A percentile compares a stretch with the other conserved stretches of the same genome.
Conservation (phyloP, 2,113 vertebrate genomes). For the Dissostichus mawsoni region DNA sequence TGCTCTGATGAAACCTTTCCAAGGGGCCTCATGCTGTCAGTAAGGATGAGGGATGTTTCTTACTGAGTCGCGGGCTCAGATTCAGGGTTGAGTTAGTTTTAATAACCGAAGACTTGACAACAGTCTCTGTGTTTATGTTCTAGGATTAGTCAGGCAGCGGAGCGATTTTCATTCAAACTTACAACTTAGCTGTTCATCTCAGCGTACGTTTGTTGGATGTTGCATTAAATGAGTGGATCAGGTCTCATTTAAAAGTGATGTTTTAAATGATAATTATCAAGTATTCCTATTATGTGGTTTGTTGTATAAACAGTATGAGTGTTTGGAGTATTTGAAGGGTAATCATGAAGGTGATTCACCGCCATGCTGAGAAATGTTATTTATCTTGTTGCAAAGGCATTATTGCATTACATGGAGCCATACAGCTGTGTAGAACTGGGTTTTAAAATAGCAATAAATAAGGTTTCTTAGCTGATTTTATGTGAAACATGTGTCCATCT, state of each 20-base stretch:
- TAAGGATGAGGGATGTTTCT: slow-evolving; percentile 5
- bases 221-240: background rate
- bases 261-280: slow-evolving; percentile 11
- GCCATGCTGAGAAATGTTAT: background rate
- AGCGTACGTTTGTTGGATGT: slow-evolving; percentile 13
- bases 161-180: slow-evolving; percentile 30
- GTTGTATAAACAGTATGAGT: background rate
- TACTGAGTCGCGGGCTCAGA: slow-evolving; percentile 23
- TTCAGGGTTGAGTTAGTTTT: slow-evolving; percentile 30
- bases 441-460: background rate
- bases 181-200: slow-evolving; percentile 14
- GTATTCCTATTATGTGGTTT: slow-evolving; percentile 6
- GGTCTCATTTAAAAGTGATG: background rate
- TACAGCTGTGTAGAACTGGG: background rate
- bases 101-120: slow-evolving; percentile 2
- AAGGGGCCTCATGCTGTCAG: slow-evolving; percentile 27
- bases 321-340: background rate
- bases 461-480: background rate
- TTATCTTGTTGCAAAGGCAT: background rate
- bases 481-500: background rate
- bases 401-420: slow-evolving; percentile 6
- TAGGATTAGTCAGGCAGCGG: slow-evolving; percentile 13
- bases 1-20: slow-evolving; percentile 7
- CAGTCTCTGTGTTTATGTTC: slow-evolving; percentile 9
- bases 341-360: background rate